Evolutionary conservation across 1,140 invertebrate species (phyloP).

Genomic region (Acromyrmex echinatior): DNA sequence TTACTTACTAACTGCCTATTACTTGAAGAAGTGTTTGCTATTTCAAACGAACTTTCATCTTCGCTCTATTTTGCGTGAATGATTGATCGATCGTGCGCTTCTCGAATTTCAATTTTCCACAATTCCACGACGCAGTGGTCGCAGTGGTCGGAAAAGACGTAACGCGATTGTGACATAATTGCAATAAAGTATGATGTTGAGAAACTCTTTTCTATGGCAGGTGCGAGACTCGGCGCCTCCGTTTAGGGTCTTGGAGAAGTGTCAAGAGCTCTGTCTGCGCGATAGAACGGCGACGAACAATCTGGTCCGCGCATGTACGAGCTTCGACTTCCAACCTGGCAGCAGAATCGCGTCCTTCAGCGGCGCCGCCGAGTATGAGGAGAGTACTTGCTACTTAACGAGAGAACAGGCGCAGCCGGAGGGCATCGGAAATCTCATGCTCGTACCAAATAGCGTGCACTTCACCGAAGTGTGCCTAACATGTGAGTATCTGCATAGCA

Average conservation of each 20-base stretch:
- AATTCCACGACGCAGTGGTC: background rate
- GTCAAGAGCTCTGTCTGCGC: constrained; percentile 93
- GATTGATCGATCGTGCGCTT: no score
- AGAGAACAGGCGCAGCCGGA: constrained; percentile 94
- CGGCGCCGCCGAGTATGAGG: constrained; percentile 94
- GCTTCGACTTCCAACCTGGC: constrained; percentile 96
- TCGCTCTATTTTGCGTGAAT: no score
- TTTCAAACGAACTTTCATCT: background rate
- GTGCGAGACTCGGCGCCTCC: constrained; percentile 93
- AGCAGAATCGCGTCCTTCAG: constrained; percentile 93
- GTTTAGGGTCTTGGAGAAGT: constrained; percentile 94
- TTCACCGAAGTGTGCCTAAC: constrained; percentile 96
- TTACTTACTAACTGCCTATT: no score
- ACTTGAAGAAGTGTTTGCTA: no score
- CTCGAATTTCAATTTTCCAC: background rate
- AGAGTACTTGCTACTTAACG: constrained; percentile 95
- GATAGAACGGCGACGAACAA: constrained; percentile 93
- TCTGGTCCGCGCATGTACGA: constrained; percentile 92
- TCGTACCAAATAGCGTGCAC: constrained; percentile 94
- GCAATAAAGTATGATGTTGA: background rate
- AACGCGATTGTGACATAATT: no score
- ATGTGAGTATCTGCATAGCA: constrained; percentile 89
- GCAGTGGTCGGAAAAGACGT: background rate
- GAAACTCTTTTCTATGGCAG: constrained; percentile 73
- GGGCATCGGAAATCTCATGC: constrained; percentile 94